Percentiles rank a stretch among this genome's conserved stretches.
Conservation (phyloP, 1,140 invertebrate species). For the Pachypsylla venusta region DNA sequence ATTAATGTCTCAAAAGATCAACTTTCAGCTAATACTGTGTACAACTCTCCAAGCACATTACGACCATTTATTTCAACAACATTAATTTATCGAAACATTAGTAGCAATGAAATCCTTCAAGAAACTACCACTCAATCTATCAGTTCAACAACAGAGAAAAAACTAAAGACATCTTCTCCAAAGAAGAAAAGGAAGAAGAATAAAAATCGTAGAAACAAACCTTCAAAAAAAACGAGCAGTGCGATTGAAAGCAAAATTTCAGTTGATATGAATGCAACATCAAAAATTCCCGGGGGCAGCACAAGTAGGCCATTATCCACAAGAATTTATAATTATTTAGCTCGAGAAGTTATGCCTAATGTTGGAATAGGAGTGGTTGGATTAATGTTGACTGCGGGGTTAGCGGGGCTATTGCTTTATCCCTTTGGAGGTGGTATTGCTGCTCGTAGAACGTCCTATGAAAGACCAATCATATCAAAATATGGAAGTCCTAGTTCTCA, state of each 20-base stretch:
- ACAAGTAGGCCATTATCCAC: slow-evolving; percentile 39
- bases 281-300: slow-evolving; percentile 32
- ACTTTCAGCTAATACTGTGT: slow-evolving; percentile 7
- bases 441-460: slow-evolving; percentile 34
- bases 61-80: background rate
- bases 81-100: background rate
- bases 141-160: slow-evolving; percentile 19
- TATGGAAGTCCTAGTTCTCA: slow-evolving; percentile 3
- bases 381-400: slow-evolving; percentile 47
- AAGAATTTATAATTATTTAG: slow-evolving; percentile 60
- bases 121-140: slow-evolving; percentile 17
- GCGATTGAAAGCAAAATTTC: slow-evolving; percentile 33
- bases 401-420: slow-evolving; percentile 55
- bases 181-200: slow-evolving; percentile 37
- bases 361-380: slow-evolving; percentile 59
- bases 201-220: slow-evolving; percentile 36
- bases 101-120: slow-evolving; percentile 18
- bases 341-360: slow-evolving; percentile 60
- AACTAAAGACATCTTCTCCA: slow-evolving; percentile 18
- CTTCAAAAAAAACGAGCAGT: slow-evolving; percentile 17
- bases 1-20: slow-evolving; percentile 18
- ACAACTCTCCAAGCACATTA: background rate
- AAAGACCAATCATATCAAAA: background rate
- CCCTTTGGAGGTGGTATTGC: slow-evolving; percentile 46
- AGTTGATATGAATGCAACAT: slow-evolving; percentile 33